Evolutionary conservation across 2,888 invertebrate genomes (phyloP).

Genomic region (Drosophila birchii): DNA sequence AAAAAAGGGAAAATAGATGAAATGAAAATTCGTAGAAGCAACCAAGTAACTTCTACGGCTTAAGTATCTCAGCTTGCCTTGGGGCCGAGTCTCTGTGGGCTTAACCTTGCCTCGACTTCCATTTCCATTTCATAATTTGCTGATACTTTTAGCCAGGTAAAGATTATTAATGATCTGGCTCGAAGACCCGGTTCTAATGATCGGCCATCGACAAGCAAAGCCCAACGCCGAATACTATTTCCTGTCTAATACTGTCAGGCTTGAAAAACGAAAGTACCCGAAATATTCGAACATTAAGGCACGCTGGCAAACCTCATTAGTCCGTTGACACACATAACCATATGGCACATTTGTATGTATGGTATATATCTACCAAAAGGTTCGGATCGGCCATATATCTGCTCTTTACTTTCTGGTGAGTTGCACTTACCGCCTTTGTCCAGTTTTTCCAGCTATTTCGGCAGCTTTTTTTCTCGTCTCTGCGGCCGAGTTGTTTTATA

Average conservation of each 20-base stretch:
- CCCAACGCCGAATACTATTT: slow-evolving; percentile 58
- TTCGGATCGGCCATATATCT: slow-evolving; percentile 53
- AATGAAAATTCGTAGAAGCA: slow-evolving; percentile 30
- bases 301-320: slow-evolving; percentile 33
- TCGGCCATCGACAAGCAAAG: slow-evolving; percentile 44
- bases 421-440: slow-evolving; percentile 60
- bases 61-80: slow-evolving; percentile 4
- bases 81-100: slow-evolving; percentile 11
- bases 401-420: slow-evolving; percentile 36
- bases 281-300: slow-evolving; percentile 55
- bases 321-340: slow-evolving; percentile 36
- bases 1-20: slow-evolving; percentile 30
- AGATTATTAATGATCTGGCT: slow-evolving; percentile 63
- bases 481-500: slow-evolving; percentile 68
- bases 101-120: slow-evolving; percentile 54
- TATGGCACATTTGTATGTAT: slow-evolving; percentile 24
- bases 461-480: slow-evolving; percentile 17
- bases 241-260: slow-evolving; percentile 63
- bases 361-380: slow-evolving; percentile 50
- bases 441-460: slow-evolving; percentile 56
- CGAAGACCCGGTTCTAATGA: slow-evolving; percentile 64
- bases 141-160: slow-evolving; percentile 39
- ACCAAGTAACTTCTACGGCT: background rate
- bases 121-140: slow-evolving; percentile 45
- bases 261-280: slow-evolving; percentile 70